Evolutionary conservation across 2,888 invertebrate species (phyloP).

Genomic region (Lycocerus yunnanus): DNA sequence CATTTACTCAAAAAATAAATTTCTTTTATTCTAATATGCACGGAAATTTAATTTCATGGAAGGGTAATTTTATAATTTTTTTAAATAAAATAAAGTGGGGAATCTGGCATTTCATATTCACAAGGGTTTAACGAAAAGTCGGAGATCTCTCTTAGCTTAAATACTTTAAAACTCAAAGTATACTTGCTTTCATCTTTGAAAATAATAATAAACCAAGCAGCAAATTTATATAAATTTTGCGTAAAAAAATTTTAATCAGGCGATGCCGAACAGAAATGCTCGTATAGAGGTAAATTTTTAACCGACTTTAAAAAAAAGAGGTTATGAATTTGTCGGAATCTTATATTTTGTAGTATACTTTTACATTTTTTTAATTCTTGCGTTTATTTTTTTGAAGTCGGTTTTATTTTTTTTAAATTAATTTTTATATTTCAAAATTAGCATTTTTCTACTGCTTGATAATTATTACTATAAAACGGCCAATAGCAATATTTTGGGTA

Average conservation of each 20-base stretch:
- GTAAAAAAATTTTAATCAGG: background rate
- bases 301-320: no score
- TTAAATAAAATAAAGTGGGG: background rate
- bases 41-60: background rate
- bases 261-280: background rate
- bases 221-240: background rate
- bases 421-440: no score
- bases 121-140: background rate
- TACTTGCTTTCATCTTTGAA: background rate
- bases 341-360: no score
- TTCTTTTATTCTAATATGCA: background rate
- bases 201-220: background rate
- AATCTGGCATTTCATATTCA: background rate
- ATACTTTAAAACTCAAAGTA: background rate
- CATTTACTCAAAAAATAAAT: background rate
- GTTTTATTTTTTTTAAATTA: no score
- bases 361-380: no score
- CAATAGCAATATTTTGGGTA: no score
- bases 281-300: no score
- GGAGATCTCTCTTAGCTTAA: background rate
- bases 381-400: no score
- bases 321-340: no score
- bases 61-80: background rate
- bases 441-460: no score
- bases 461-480: no score